phyloP scores from a whole-genome alignment of 2,113 vertebrate genomes.

The Chiloscyllium plagiosum region DNA sequence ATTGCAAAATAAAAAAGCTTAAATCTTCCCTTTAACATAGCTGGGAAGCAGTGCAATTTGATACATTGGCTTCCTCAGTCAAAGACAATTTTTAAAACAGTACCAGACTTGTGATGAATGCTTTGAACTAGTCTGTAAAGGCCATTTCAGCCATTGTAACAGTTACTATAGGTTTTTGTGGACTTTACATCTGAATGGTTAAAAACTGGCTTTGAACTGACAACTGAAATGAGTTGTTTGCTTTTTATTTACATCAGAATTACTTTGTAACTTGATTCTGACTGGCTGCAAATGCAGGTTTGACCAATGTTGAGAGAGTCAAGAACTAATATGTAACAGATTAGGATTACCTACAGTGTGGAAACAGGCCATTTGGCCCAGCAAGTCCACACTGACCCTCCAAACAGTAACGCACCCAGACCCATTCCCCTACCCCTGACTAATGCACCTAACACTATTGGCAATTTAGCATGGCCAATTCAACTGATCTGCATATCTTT shows the following conservation, averaged over 20 bases:
- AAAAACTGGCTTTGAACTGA: background rate
- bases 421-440: too few relatives aligned
- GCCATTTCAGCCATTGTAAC: background rate
- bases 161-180: background rate
- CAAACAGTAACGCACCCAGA: too few relatives aligned
- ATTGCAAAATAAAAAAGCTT: background rate
- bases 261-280: background rate
- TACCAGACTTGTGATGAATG: background rate
- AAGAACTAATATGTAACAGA: background rate
- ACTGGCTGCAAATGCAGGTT: background rate
- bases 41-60: background rate
- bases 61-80: background rate
- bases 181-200: background rate
- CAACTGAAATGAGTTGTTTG: background rate
- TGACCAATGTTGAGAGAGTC: background rate
- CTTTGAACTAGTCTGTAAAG: background rate
- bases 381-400: too few relatives aligned
- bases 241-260: background rate
- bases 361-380: too few relatives aligned
- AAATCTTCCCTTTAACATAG: background rate
- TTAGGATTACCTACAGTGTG: background rate
- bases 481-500: too few relatives aligned
- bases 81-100: background rate
- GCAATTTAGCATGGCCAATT: too few relatives aligned
- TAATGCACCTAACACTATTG: too few relatives aligned